Percentiles rank a stretch among this genome's conserved stretches.
phyloP scores from a whole-genome alignment of 2,797 vertebrate species.

The Clamator glandarius region DNA sequence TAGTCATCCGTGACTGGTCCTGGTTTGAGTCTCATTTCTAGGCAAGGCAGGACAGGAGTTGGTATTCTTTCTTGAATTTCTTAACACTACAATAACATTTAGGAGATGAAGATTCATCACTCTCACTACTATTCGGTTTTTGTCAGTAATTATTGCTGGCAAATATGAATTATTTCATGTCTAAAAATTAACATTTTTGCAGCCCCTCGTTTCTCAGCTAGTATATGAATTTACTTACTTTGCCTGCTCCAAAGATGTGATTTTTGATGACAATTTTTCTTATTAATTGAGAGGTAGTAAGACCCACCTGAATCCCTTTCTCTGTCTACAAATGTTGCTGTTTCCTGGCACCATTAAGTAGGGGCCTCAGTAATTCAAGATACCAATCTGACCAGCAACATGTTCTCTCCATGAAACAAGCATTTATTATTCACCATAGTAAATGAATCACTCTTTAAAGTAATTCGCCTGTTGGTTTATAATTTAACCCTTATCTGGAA shows the following conservation, averaged over 20 bases:
- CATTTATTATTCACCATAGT: neutral
- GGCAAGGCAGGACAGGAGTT: neutral
- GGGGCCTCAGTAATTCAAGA: neutral
- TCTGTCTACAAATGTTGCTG: neutral
- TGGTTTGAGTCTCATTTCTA: neutral
- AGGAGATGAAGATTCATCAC: neutral
- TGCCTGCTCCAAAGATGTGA: neutral
- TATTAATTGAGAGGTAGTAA: neutral
- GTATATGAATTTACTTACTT: neutral
- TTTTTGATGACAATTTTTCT: neutral
- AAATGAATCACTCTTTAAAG: neutral
- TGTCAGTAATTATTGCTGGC: neutral
- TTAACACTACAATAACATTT: neutral
- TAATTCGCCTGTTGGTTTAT: neutral
- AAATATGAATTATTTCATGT: neutral
- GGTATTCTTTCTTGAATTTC: neutral
- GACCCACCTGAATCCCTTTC: neutral
- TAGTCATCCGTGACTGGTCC: neutral
- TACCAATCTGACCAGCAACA: neutral
- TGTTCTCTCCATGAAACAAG: neutral
- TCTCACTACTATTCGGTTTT: neutral
- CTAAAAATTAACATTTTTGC: neutral
- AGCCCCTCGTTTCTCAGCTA: neutral
- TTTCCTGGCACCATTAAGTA: neutral
- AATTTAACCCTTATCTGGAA: constrained; percentile 30